Evolutionary conservation across 2,113 vertebrate species (phyloP), one percentile per base, ranked within the genome.

Genomic region (Cryptotis parvus): DNA sequence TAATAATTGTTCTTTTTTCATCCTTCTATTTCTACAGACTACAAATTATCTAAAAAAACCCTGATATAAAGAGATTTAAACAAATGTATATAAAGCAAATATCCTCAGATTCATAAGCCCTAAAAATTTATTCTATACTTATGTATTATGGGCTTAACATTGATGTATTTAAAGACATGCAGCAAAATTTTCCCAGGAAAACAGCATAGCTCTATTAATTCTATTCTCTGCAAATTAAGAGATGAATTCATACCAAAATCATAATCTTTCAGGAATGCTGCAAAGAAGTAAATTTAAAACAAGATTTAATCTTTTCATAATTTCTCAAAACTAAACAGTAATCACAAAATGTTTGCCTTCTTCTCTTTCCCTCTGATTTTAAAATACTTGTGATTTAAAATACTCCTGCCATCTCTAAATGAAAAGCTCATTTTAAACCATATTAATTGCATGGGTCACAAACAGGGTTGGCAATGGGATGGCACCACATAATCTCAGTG

Each of bases 221-320:
- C 35, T 87, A 89, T 89, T 84, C 66, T 92, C 81, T 81, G 24
- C 14, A 79, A 81, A 91, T 43, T 85, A 86, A 89, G 35, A 87
- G 89, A 91, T 77, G 80, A 87, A 80, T 89, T 85, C 80, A 37
- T 65, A 89, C 83, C 41, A 82, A 91, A 68, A 87, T 92, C 29
- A 93, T n/a, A 82, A 80, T 33, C 29, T 91, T 93, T 84, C 72
- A 88, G 49, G 39, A 87, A 93, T 66, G 85, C 61, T 86, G 41
- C 35, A 55, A 93, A 87, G 39, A 87, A 93, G 55, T 27, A 83
- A 82, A 95, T 89, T 79, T 93, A 83, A 83, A 92, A 90, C n/a
- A 80, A 86, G 33, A 82, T 49, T 39, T 24, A 77, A 84, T 75
- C 27, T 65, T 94, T 94, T 69, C n/a, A 80, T 33, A 76, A 73